phyloP scores from a whole-genome alignment of 1,140 invertebrate genomes.

The Nasonia longicornis region DNA sequence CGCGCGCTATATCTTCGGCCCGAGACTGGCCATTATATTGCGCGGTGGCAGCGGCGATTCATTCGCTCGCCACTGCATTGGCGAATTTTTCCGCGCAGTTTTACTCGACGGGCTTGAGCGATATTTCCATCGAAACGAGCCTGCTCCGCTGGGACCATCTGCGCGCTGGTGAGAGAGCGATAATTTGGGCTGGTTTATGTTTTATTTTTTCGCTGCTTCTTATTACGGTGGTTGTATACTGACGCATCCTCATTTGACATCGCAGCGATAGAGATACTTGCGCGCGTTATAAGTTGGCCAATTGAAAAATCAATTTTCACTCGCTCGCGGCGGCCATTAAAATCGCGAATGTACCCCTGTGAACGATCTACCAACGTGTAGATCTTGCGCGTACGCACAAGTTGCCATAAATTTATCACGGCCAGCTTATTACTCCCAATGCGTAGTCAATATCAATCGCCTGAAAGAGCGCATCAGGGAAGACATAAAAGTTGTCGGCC shows the following conservation, averaged over 20 bases:
- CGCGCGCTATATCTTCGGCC: neutral
- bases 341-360: neutral
- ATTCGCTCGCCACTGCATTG: constrained; percentile 24
- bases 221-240: too few relatives aligned
- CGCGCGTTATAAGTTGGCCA: neutral
- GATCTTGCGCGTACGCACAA: neutral
- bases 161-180: neutral
- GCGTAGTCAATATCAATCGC: constrained; percentile 37
- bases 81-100: constrained; percentile 14
- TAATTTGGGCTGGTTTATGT: neutral
- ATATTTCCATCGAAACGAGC: constrained; percentile 41
- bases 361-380: neutral
- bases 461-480: neutral
- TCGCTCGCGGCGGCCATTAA: neutral
- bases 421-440: constrained; percentile 2
- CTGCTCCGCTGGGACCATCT: constrained; percentile 32
- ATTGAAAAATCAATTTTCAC: constrained; percentile 4
- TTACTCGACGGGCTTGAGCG: neutral
- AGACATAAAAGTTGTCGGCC: constrained; percentile 25
- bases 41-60: constrained; percentile 33
- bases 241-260: too few relatives aligned
- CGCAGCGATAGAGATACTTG: too few relatives aligned
- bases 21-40: constrained; percentile 33
- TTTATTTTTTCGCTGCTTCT: too few relatives aligned
- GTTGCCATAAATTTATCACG: neutral